A percentile compares a stretch with the other conserved stretches of the same genome.
phyloP scores from a whole-genome alignment of 2,888 invertebrate species.

The Creontiades dilutus region DNA sequence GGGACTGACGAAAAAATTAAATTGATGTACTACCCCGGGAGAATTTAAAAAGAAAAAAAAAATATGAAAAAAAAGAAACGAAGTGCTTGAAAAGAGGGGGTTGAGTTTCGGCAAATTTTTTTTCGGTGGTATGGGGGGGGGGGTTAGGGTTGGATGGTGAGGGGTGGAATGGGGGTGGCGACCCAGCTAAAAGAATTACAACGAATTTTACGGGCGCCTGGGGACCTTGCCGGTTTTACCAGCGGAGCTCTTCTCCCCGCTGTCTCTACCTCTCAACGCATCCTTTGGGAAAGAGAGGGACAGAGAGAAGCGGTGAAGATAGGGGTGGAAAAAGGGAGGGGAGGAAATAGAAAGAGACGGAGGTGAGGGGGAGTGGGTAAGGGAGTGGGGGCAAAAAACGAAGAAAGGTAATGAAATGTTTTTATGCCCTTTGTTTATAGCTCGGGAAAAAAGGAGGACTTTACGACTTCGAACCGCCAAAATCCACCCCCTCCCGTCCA shows the following conservation, averaged over 20 bases:
- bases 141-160: not conserved
- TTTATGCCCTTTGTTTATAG: conserved; percentile 65
- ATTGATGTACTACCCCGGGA: conserved; percentile 57
- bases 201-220: conserved; percentile 58
- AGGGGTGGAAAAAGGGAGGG: not conserved
- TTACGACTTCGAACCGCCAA: conserved; percentile 43
- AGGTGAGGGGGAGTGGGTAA: too few species aligned
- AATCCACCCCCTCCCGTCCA: not conserved
- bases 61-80: not conserved
- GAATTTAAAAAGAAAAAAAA: conserved; percentile 17
- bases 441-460: conserved; percentile 3
- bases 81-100: not conserved
- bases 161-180: not conserved
- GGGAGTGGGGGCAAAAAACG: not conserved
- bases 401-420: conserved; percentile 67
- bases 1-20: conserved; percentile 33
- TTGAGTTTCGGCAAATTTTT: not conserved
- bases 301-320: too few species aligned
- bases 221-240: conserved; percentile 44
- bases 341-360: not conserved
- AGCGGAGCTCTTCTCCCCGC: not conserved
- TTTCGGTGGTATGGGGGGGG: not conserved
- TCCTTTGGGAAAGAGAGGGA: conserved; percentile 14
- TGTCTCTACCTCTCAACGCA: not conserved
- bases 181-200: conserved; percentile 65